Percentiles rank a stretch among this genome's conserved stretches.
Evolutionary conservation across 2,797 vertebrate species (phyloP).

Genomic region (Spatula clypeata): DNA sequence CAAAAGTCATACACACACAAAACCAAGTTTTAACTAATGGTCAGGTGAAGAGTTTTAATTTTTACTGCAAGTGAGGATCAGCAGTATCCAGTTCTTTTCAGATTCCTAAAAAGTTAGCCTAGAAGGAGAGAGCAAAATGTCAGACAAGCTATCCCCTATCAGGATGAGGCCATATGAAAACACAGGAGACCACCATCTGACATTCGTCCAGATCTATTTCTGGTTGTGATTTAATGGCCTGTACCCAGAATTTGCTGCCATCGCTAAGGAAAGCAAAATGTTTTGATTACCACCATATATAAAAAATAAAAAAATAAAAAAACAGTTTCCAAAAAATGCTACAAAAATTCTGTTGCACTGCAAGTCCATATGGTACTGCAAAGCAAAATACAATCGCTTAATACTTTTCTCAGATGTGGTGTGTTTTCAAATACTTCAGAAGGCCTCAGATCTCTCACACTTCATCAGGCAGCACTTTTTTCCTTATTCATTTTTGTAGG

Average conservation of each 20-base stretch:
- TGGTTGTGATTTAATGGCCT: constrained; percentile 76
- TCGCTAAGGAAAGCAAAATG: constrained; percentile 61
- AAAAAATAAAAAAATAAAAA: neutral
- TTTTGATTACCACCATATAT: neutral
- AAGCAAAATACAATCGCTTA: neutral
- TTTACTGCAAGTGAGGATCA: constrained; percentile 13
- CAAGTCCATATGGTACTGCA: neutral
- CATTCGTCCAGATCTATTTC: constrained; percentile 76
- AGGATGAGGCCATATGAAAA: constrained; percentile 61
- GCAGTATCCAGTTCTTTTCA: constrained; percentile 12
- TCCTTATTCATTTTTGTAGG: neutral
- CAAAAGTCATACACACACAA: neutral
- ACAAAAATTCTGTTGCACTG: neutral
- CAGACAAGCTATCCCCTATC: constrained; percentile 57
- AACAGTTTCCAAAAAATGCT: neutral
- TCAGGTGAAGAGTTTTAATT: constrained; percentile 11
- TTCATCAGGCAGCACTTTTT: constrained; percentile 21
- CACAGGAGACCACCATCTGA: constrained; percentile 65
- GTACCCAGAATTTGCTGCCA: constrained; percentile 66
- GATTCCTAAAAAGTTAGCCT: constrained; percentile 22
- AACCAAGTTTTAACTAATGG: neutral
- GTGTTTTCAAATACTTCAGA: neutral
- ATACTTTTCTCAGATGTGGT: neutral
- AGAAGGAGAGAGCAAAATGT: constrained; percentile 45
- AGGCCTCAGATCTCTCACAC: constrained; percentile 25